These are phyloP conservation scores for Micrastur ruficollis DNA, from an alignment of 2,797 vertebrate genomes.

Conservation along the genomic window DNA sequence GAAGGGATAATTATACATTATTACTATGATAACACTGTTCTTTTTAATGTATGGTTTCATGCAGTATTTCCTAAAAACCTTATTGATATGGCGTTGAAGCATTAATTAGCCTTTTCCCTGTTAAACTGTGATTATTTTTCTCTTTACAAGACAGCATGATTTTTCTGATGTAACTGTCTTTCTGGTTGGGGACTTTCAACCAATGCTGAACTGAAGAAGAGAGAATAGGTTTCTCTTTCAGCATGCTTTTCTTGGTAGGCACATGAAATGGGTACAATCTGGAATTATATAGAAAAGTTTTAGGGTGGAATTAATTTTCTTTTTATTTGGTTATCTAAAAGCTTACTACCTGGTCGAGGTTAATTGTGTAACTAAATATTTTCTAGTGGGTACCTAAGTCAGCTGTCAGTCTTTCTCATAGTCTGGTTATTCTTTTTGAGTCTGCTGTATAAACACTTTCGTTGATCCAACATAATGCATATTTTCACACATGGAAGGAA, in stretches of 20 bases:
- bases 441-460: neutral
- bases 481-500: neutral
- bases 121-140: neutral
- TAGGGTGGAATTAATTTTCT: neutral
- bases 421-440: neutral
- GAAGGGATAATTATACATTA: constrained; percentile 20
- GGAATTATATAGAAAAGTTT: neutral
- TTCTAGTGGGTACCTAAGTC: neutral
- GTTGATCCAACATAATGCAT: neutral
- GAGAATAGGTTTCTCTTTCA: neutral
- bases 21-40: neutral
- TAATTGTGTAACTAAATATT: neutral
- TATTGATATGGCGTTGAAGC: neutral
- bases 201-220: neutral
- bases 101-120: neutral
- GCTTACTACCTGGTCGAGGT: neutral
- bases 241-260: neutral
- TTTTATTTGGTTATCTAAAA: neutral
- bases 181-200: neutral
- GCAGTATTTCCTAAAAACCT: neutral
- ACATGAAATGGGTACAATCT: neutral
- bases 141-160: neutral
- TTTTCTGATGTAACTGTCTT: neutral
- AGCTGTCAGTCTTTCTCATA: neutral
- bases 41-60: constrained; percentile 10